These are phyloP conservation scores for Paramisgurnus dabryanus DNA, from an alignment of 2,113 vertebrate genomes.

Conservation along the genomic window DNA sequence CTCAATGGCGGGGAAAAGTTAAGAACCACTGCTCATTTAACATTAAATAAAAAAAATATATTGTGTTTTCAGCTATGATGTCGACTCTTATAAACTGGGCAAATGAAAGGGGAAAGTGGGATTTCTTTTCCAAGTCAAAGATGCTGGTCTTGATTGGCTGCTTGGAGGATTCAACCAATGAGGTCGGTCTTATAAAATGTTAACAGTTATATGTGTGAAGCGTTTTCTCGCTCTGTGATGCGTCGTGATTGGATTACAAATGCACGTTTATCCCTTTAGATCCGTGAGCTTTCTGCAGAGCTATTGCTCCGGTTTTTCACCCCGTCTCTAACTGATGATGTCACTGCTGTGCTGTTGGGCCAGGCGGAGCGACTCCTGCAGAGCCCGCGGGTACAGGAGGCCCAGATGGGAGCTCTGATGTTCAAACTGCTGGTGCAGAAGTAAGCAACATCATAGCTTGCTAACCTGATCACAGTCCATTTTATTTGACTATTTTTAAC, in stretches of 20 bases:
- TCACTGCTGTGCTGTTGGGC: constrained; percentile 66
- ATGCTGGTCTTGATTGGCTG: constrained; percentile 79
- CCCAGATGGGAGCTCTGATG: constrained; percentile 83
- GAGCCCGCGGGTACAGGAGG: constrained; percentile 84
- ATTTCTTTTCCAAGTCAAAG: constrained; percentile 79
- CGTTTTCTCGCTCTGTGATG: neutral
- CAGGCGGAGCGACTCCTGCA: constrained; percentile 70
- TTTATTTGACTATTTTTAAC: neutral
- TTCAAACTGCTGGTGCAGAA: constrained; percentile 82
- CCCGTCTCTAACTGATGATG: constrained; percentile 57
- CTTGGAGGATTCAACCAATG: constrained; percentile 86
- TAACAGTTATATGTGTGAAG: neutral
- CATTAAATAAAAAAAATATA: neutral
- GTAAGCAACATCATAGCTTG: constrained; percentile 64
- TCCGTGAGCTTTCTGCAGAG: constrained; percentile 82
- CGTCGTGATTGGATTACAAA: neutral
- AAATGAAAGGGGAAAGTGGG: constrained; percentile 76
- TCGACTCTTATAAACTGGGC: constrained; percentile 73
- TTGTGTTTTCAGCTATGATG: constrained; percentile 74
- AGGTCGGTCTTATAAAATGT: constrained; percentile 70
- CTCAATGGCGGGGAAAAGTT: too few relatives aligned
- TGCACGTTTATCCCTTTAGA: constrained; percentile 65
- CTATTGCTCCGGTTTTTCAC: constrained; percentile 81
- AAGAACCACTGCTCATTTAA: neutral
- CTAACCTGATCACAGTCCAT: neutral